phyloP scores from a whole-genome alignment of 1,140 invertebrate genomes.

The Lamellibrachia luymesi region DNA sequence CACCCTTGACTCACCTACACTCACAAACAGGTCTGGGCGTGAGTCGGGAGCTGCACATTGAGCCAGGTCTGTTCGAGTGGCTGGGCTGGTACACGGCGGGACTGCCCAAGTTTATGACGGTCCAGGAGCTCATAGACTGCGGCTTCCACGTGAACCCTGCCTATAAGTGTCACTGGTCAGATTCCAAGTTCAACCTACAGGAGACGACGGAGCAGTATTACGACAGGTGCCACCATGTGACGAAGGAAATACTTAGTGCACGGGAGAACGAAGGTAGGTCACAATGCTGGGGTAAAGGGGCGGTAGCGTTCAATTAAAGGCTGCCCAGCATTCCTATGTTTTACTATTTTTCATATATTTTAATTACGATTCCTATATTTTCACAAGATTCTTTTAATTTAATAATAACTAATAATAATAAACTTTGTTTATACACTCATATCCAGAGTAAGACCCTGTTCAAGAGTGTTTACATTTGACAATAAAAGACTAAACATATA shows the following conservation, averaged over 20 bases:
- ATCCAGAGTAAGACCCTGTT: too few relatives aligned
- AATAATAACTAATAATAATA: too few relatives aligned
- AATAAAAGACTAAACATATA: too few relatives aligned
- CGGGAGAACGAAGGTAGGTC: conserved; percentile 35
- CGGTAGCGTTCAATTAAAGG: neutral
- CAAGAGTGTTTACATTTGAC: too few relatives aligned
- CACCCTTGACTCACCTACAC: neutral
- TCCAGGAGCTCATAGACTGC: conserved; percentile 68
- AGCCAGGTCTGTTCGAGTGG: conserved; percentile 90
- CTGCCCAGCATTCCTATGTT: too few relatives aligned
- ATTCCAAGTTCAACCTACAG: conserved; percentile 36
- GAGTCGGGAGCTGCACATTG: conserved; percentile 68
- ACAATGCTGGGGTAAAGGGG: neutral
- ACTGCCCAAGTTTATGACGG: conserved; percentile 77
- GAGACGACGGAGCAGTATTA: conserved; percentile 70
- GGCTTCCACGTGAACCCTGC: conserved; percentile 61
- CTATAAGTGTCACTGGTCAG: conserved; percentile 20
- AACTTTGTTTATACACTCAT: too few relatives aligned
- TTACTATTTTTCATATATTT: too few relatives aligned
- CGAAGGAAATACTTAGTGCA: conserved; percentile 49
- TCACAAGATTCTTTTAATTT: too few relatives aligned
- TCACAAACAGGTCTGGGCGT: conserved; percentile 46
- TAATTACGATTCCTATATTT: too few relatives aligned
- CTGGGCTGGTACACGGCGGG: conserved; percentile 82
- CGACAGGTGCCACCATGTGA: conserved; percentile 58